A percentile compares a stretch with the other conserved stretches of the same genome.
phyloP scores from a whole-genome alignment of 2,888 invertebrate species.

The Liposcelis brunnea region DNA sequence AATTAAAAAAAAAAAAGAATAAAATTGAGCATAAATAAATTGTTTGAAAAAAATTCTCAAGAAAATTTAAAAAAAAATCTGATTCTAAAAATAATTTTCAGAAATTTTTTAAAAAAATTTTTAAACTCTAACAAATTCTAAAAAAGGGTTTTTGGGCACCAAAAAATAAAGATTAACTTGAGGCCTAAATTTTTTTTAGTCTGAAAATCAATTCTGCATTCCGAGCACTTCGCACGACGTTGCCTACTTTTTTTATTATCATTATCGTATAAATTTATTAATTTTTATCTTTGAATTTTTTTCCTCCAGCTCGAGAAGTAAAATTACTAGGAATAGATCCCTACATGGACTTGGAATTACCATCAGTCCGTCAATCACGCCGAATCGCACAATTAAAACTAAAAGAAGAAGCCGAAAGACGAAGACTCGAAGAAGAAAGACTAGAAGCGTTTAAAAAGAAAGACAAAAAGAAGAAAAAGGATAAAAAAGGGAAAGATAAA shows the following conservation, averaged over 20 bases:
- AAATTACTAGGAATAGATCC: constrained; percentile 5
- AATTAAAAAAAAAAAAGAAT: no score
- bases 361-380: constrained; percentile 58
- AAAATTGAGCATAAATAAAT: no score
- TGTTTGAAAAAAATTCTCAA: no score
- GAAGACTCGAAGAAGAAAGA: constrained; percentile 57
- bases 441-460: constrained; percentile 47
- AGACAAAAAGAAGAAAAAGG: constrained; percentile 31
- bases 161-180: no score
- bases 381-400: constrained; percentile 78
- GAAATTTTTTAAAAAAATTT: no score
- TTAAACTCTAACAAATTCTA: no score
- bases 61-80: no score
- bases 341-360: constrained; percentile 16
- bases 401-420: constrained; percentile 63
- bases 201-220: no score
- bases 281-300: neutral
- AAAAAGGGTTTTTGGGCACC: no score
- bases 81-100: no score
- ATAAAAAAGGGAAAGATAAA: constrained; percentile 16
- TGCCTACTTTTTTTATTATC: neutral
- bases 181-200: no score
- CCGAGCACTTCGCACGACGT: no score
- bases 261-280: neutral
- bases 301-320: constrained; percentile 12